Conservation (phyloP, 2,888 invertebrate genomes). For the Sesia bembeciformis region DNA sequence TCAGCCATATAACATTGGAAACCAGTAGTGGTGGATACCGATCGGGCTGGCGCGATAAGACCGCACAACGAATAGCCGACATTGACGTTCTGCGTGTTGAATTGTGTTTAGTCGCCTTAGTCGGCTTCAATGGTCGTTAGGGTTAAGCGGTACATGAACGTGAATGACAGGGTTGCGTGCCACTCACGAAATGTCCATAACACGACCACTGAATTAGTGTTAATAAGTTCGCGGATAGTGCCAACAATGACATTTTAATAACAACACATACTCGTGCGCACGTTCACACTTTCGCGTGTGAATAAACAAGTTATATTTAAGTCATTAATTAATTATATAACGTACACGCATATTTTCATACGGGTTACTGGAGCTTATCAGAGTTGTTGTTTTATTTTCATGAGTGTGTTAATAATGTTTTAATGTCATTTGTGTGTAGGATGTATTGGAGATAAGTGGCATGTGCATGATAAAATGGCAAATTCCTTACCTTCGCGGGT, state of each 20-base stretch:
- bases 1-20: too few relatives aligned
- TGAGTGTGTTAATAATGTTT: background rate
- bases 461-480: conserved; percentile 48
- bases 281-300: conserved; percentile 1
- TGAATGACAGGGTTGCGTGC: conserved; percentile 53
- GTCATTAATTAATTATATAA: too few relatives aligned
- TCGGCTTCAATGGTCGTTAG: background rate
- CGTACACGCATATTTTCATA: conserved; percentile 14
- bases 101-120: too few relatives aligned
- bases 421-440: conserved; percentile 1
- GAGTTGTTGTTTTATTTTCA: background rate
- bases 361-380: conserved; percentile 14
- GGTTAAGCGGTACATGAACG: conserved; percentile 27
- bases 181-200: conserved; percentile 29
- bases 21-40: too few relatives aligned
- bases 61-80: too few relatives aligned
- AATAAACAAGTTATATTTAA: background rate
- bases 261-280: conserved; percentile 10
- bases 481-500: conserved; percentile 90
- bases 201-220: conserved; percentile 59
- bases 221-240: conserved; percentile 47
- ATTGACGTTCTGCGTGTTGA: too few relatives aligned
- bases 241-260: conserved; percentile 17
- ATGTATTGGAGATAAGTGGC: conserved; percentile 34
- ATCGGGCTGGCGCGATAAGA: too few relatives aligned